Percentiles rank a stretch among this genome's conserved stretches.
These are phyloP conservation scores for Philonicus albiceps DNA, from an alignment of 2,888 invertebrate genomes.

Conservation along the genomic window DNA sequence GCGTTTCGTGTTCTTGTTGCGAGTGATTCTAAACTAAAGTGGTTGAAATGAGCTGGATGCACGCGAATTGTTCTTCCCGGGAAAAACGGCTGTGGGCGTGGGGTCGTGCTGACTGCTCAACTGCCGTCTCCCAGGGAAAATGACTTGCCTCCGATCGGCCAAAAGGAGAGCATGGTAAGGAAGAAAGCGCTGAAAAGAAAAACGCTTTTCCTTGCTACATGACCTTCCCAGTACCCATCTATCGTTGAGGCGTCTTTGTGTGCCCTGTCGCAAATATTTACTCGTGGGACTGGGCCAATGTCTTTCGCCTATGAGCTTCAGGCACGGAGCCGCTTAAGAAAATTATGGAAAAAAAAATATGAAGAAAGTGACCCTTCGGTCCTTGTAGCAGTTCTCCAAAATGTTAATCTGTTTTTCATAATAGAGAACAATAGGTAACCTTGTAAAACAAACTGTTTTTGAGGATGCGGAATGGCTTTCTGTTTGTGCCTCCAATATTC, in stretches of 20 bases:
- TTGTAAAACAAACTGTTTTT: background rate
- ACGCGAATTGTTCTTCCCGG: background rate
- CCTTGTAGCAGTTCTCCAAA: background rate
- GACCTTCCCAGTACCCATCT: background rate
- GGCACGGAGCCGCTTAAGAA: background rate
- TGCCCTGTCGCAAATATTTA: background rate
- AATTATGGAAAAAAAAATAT: background rate
- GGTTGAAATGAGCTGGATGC: background rate
- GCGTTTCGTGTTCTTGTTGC: background rate
- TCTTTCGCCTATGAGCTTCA: background rate
- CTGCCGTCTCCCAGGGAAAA: background rate
- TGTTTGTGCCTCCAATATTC: background rate
- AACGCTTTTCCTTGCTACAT: background rate
- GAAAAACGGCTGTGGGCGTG: background rate
- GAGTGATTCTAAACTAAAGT: background rate
- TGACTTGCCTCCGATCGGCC: background rate
- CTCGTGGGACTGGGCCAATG: background rate
- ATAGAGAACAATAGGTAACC: background rate
- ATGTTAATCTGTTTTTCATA: background rate
- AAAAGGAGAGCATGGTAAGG: conserved; percentile 27
- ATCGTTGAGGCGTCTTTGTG: background rate
- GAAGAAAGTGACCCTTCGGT: background rate
- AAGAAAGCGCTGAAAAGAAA: background rate
- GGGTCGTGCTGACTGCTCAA: background rate
- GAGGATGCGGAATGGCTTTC: background rate